These are phyloP conservation scores for Bubalus kerabau DNA, from an alignment of 2,113 vertebrate genomes.

Conservation along the genomic window DNA sequence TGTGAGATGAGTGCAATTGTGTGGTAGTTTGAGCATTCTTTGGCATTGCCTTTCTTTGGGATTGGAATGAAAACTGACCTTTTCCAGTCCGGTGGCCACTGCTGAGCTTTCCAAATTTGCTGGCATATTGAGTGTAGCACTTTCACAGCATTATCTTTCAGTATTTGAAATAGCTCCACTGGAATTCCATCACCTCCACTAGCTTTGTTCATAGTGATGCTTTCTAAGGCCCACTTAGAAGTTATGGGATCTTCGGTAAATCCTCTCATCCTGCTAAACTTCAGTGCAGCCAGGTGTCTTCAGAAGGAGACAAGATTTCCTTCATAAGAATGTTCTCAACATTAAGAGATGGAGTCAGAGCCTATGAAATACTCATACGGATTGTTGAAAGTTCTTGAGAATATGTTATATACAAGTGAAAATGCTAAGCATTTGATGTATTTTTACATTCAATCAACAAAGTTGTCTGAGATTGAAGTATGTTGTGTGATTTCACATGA, in stretches of 20 bases:
- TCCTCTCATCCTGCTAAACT: neutral
- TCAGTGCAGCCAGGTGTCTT: neutral
- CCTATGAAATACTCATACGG: neutral
- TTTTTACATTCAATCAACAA: neutral
- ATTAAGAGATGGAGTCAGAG: neutral
- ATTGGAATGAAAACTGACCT: too few relatives aligned
- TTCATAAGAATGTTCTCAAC: neutral
- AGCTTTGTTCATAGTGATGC: too few relatives aligned
- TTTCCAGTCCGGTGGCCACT: too few relatives aligned
- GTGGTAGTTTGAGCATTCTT: too few relatives aligned
- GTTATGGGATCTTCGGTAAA: neutral
- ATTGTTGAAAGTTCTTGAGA: neutral
- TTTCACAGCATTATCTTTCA: too few relatives aligned
- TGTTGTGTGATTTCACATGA: neutral
- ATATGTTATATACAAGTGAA: neutral
- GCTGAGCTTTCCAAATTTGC: too few relatives aligned
- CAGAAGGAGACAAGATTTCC: neutral
- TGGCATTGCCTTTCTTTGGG: too few relatives aligned
- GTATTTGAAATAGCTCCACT: too few relatives aligned
- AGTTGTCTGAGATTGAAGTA: neutral
- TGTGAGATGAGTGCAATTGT: too few relatives aligned
- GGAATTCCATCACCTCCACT: too few relatives aligned
- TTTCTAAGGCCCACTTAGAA: neutral
- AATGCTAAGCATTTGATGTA: neutral
- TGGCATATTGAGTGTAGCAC: too few relatives aligned